These are phyloP conservation scores for Pachypsylla venusta DNA, from an alignment of 1,140 invertebrate species.

Conservation along the genomic window DNA sequence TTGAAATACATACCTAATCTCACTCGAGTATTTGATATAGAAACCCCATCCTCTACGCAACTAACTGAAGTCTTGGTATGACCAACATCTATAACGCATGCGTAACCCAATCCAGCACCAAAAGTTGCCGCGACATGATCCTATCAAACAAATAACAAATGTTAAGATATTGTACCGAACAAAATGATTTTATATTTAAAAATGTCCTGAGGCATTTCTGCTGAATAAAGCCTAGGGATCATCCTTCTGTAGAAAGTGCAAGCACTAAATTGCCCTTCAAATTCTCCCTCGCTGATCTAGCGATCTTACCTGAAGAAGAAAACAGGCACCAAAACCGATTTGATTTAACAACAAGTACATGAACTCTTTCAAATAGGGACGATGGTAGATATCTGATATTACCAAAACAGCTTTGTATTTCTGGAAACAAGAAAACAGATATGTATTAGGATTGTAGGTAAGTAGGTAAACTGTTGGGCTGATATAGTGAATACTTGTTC, in stretches of 20 bases:
- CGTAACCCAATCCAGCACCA: constrained; percentile 77
- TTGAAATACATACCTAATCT: constrained; percentile 14
- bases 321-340: constrained; percentile 79
- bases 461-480: too few species aligned
- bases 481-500: too few species aligned
- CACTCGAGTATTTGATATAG: constrained; percentile 69
- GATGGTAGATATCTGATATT: constrained; percentile 81
- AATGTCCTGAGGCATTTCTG: too few species aligned
- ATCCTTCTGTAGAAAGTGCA: too few species aligned
- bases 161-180: too few species aligned
- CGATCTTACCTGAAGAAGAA: constrained; percentile 69
- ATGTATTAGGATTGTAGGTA: too few species aligned
- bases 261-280: too few species aligned
- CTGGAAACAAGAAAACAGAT: too few species aligned
- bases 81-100: constrained; percentile 89
- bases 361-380: constrained; percentile 71
- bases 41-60: constrained; percentile 92
- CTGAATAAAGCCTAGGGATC: too few species aligned
- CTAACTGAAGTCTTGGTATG: constrained; percentile 91
- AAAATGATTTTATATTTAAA: too few species aligned
- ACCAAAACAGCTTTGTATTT: constrained; percentile 75
- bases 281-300: too few species aligned
- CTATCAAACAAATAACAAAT: too few species aligned
- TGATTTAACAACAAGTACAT: constrained; percentile 62
- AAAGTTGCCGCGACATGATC: constrained; percentile 88